Conservation (phyloP, 2,113 vertebrate genomes). For the Murina feae region DNA sequence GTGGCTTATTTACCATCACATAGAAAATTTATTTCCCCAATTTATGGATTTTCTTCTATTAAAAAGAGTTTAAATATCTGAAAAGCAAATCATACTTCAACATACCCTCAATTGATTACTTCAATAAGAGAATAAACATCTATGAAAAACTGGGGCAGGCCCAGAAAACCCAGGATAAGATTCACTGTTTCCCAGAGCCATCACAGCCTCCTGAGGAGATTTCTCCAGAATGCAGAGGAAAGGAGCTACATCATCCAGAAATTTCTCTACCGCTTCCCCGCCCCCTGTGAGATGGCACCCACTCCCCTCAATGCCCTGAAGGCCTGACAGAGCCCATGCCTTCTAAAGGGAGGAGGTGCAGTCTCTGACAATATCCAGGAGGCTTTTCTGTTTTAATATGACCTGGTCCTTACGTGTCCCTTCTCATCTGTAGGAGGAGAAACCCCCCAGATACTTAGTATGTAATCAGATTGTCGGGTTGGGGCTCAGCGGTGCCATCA, state of each 20-base stretch:
- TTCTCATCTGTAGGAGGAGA: not conserved
- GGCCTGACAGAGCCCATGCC: not conserved
- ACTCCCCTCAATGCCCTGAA: not conserved
- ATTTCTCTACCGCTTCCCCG: not conserved
- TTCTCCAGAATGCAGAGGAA: not conserved
- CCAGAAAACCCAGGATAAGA: not conserved
- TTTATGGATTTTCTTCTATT: not conserved
- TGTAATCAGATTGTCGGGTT: rapidly evolving
- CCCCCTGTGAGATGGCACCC: not conserved
- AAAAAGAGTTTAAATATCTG: not conserved
- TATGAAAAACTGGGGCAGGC: not conserved
- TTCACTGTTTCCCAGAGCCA: not conserved
- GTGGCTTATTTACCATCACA: not conserved
- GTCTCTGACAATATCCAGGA: not conserved
- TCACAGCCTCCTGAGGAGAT: not conserved
- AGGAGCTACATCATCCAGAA: not conserved
- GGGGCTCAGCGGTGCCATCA: not conserved
- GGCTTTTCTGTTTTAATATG: not conserved
- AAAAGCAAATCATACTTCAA: not conserved
- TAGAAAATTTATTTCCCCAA: not conserved
- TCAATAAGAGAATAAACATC: not conserved
- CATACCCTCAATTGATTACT: not conserved
- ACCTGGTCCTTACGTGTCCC: not conserved
- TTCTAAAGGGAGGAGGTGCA: not conserved
- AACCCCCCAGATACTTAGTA: not conserved